A percentile compares a stretch with the other conserved stretches of the same genome.
These are phyloP conservation scores for Spialia ferax DNA, from an alignment of 2,888 invertebrate genomes.

Conservation along the genomic window DNA sequence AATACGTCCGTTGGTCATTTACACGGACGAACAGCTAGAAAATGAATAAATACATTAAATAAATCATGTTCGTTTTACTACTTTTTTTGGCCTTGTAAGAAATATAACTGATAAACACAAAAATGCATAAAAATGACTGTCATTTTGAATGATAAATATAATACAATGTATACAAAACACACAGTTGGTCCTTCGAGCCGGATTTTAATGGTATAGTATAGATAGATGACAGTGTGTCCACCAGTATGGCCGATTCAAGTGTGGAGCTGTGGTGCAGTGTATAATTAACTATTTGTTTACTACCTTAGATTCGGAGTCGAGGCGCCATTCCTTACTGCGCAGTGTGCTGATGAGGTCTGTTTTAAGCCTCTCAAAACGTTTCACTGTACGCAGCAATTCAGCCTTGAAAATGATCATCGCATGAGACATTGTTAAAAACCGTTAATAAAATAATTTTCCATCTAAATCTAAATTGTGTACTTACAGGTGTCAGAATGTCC, in stretches of 20 bases:
- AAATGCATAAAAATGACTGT: too few relatives aligned
- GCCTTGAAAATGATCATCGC: slow-evolving; percentile 56
- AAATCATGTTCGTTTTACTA: background rate
- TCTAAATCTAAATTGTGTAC: slow-evolving; percentile 40
- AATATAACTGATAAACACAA: too few relatives aligned
- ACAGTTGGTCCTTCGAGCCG: background rate
- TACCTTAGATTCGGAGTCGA: slow-evolving; percentile 84
- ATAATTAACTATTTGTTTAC: background rate
- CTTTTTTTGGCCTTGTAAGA: background rate
- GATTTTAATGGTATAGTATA: too few relatives aligned
- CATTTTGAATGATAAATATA: too few relatives aligned
- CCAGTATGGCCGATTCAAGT: too few relatives aligned
- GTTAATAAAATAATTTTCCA: too few relatives aligned
- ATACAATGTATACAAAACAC: too few relatives aligned
- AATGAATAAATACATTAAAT: slow-evolving; percentile 29
- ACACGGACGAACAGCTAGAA: slow-evolving; percentile 76
- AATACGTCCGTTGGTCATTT: slow-evolving; percentile 80
- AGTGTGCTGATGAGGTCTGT: slow-evolving; percentile 81
- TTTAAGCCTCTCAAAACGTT: slow-evolving; percentile 80
- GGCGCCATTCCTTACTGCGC: slow-evolving; percentile 82
- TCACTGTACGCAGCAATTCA: slow-evolving; percentile 78
- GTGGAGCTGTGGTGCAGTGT: too few relatives aligned
- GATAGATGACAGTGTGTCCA: too few relatives aligned
- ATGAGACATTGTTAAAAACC: too few relatives aligned
- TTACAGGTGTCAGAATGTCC: slow-evolving; percentile 80